Base-by-base conservation (phyloP, 2,888 invertebrate genomes). In the Drosophila meridionalis region DNA sequence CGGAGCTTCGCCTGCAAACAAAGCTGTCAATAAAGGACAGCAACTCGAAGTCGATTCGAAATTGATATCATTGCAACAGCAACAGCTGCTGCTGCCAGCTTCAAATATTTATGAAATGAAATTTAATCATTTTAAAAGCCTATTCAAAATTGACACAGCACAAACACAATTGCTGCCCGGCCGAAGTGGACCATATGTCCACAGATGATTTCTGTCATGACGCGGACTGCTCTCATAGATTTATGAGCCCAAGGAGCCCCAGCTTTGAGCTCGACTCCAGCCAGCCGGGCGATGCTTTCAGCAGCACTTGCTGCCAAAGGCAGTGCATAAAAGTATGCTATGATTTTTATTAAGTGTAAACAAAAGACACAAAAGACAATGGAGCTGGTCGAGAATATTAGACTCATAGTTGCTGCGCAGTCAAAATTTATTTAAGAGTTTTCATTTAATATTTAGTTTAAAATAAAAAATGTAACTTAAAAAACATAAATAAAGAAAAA, bases 71-170 rank as follows among this genome's bases (percentile, higher is more conserved):
- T 40, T 63, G 45, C 55, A 45, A n/a, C 42, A 40, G 53, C 42
- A 50, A 48, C 45, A 60, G 50, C 56, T 73, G 32, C 56, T 73
- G 28, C 40, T 43, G 43, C 38, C 47, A 30, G 48, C 50, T 59
- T 69, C 43, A 65, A 77, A 80, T 78, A 72, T 77, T 79, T 82
- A 73, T 65, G 73, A 82, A 77, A 79, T 77, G 83, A 86, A 87
- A 87, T 86, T 84, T 87, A 87, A 87, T 87, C 86, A 84, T 82
- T 87, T 76, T 86, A 79, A 87, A 86, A 87, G 86, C 84, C 77
- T 66, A 82, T 80, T 82, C 75, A 73, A 69, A 83, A 75, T 74
- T 76, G 83, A 83, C 78, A 80, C 72, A 82, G 69, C 50, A 70
- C 69, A 76, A 80, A 73, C 82, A 76, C 82, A 76, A 78, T 70